Evolutionary conservation across 2,113 vertebrate genomes (phyloP).

Genomic region (Choloepus hoffmanni): DNA sequence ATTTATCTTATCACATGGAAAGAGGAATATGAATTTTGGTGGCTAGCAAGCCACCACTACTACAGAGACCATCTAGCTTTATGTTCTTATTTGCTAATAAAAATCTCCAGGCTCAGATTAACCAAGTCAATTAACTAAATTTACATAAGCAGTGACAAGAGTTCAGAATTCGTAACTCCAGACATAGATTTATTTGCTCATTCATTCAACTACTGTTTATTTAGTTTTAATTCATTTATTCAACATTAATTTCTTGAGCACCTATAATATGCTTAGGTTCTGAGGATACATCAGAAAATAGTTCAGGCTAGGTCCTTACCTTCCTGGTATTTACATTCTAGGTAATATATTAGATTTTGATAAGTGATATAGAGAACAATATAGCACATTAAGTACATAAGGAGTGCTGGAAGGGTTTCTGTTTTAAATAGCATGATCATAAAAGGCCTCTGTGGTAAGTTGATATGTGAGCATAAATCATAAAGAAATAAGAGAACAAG

Average conservation of each 20-base stretch:
- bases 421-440: background rate
- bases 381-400: background rate
- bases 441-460: background rate
- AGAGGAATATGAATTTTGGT: background rate
- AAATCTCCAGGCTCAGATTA: background rate
- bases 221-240: background rate
- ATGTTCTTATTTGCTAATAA: background rate
- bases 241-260: background rate
- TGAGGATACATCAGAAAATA: background rate
- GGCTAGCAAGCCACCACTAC: background rate
- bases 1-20: background rate
- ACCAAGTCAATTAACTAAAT: background rate
- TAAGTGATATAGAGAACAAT: background rate
- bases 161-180: background rate
- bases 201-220: background rate
- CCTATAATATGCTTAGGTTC: background rate
- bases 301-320: background rate
- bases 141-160: background rate
- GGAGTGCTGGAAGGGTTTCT: background rate
- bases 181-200: background rate
- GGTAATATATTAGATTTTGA: background rate
- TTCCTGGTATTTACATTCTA: background rate
- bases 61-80: background rate
- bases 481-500: background rate
- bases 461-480: background rate